These are phyloP conservation scores for Andinoacara biseriatus DNA, from an alignment of 2,113 vertebrate genomes.

Conservation along the genomic window DNA sequence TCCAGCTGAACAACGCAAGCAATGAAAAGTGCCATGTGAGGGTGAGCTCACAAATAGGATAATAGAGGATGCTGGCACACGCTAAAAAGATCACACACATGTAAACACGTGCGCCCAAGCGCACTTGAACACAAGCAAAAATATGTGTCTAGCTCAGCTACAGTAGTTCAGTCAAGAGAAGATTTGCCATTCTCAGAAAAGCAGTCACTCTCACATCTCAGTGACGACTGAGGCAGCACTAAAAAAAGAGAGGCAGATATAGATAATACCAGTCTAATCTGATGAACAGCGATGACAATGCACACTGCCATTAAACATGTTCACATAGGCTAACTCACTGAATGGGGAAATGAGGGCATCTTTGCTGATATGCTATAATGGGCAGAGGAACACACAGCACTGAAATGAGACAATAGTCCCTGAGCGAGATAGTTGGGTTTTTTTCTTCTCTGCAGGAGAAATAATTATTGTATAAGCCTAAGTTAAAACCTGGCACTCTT, in stretches of 20 bases:
- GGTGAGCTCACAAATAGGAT: conserved; percentile 19
- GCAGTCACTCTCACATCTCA: conserved; percentile 32
- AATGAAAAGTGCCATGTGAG: conserved; percentile 22
- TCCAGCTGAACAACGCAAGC: conserved; percentile 6
- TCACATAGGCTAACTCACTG: neutral
- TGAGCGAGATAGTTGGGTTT: neutral
- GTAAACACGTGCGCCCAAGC: conserved; percentile 1
- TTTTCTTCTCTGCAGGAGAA: neutral
- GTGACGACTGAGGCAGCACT: neutral
- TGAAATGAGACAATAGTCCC: conserved; percentile 7
- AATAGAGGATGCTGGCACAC: conserved; percentile 17
- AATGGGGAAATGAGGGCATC: conserved; percentile 32
- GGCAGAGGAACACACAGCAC: conserved; percentile 3
- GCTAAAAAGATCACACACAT: conserved; percentile 11
- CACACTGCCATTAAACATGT: neutral
- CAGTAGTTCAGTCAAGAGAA: conserved; percentile 3
- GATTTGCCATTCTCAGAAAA: conserved; percentile 39
- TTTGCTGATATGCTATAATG: conserved; percentile 25
- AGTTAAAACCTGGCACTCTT: conserved; percentile 30
- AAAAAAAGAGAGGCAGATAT: conserved; percentile 13
- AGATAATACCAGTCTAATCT: conserved; percentile 18
- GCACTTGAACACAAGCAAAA: conserved; percentile 17
- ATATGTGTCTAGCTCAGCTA: conserved; percentile 10
- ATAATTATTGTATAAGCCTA: conserved; percentile 24
- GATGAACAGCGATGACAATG: conserved; percentile 24